These are phyloP conservation scores for Hydractinia echinata DNA, from an alignment of 30 jellyfish, hydroid and myxozoan genomes.

Conservation along the genomic window DNA sequence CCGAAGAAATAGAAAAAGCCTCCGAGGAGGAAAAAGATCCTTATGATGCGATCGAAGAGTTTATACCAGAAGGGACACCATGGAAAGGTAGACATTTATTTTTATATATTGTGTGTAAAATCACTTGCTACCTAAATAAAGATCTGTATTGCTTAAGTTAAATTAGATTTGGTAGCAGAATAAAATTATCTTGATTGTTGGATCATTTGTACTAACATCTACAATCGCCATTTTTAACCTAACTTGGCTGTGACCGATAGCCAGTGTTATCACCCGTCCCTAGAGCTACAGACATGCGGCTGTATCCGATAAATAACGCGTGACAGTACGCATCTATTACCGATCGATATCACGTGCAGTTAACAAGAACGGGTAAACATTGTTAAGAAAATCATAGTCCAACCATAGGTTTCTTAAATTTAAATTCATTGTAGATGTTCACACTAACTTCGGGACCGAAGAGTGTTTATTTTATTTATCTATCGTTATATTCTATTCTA, in stretches of 20 bases:
- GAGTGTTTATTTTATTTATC: not conserved
- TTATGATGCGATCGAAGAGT: slow-evolving; percentile 49
- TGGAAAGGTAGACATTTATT: slow-evolving; percentile 44
- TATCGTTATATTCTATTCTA: slow-evolving; percentile 4
- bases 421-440: too few relatives aligned
- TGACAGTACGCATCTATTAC: too few relatives aligned
- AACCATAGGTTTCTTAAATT: too few relatives aligned
- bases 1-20: not conserved
- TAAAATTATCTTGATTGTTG: not conserved
- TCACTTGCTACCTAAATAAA: not conserved
- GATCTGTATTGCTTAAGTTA: not conserved
- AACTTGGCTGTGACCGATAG: too few relatives aligned
- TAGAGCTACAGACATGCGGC: too few relatives aligned
- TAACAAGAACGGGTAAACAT: too few relatives aligned
- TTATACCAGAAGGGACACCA: slow-evolving; percentile 21
- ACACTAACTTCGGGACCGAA: too few relatives aligned
- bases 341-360: too few relatives aligned
- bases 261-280: too few relatives aligned
- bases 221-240: not conserved
- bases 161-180: not conserved
- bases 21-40: slow-evolving; percentile 42
- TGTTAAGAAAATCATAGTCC: too few relatives aligned
- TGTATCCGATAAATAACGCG: too few relatives aligned
- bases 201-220: not conserved
- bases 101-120: not conserved